Conservation (phyloP, 2,113 vertebrate species). For the Solea senegalensis region DNA sequence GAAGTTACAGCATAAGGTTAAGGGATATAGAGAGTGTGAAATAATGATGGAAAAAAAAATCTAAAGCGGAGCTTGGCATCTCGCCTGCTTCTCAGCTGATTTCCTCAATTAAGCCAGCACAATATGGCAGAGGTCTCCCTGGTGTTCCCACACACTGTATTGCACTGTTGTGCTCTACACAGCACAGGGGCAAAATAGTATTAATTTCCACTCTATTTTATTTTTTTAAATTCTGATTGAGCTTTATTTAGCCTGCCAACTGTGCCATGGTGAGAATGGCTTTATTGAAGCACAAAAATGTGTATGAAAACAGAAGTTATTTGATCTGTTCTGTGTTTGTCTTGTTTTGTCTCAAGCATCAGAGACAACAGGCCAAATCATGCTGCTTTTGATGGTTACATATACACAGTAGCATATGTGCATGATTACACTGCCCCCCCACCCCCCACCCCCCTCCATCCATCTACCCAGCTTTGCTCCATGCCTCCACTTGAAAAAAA, state of each 20-base stretch:
- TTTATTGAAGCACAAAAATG: constrained; percentile 58
- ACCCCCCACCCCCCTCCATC: constrained; percentile 32
- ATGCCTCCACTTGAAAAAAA: constrained; percentile 45
- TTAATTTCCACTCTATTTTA: constrained; percentile 62
- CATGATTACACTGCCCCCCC: constrained; percentile 31
- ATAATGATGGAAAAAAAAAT: constrained; percentile 24
- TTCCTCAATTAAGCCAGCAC: constrained; percentile 74
- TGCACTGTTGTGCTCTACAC: constrained; percentile 48
- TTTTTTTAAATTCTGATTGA: constrained; percentile 54
- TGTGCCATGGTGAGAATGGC: constrained; percentile 63
- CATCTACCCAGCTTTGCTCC: constrained; percentile 23
- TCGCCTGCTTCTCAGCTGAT: constrained; percentile 77
- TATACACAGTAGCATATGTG: constrained; percentile 61
- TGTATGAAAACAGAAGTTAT: constrained; percentile 67
- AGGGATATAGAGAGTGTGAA: constrained; percentile 36
- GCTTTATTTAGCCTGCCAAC: constrained; percentile 71
- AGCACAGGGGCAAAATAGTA: constrained; percentile 54
- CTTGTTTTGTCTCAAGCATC: constrained; percentile 63
- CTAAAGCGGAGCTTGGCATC: constrained; percentile 64
- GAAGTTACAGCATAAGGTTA: constrained; percentile 12
- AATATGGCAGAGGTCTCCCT: constrained; percentile 80
- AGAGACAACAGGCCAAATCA: constrained; percentile 62
- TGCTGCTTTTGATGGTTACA: constrained; percentile 54
- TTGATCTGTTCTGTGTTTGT: constrained; percentile 66
- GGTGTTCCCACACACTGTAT: constrained; percentile 60